Percentiles rank a stretch among this genome's conserved stretches.
phyloP scores from a whole-genome alignment of 2,888 invertebrate species.

The Andrena praecox region DNA sequence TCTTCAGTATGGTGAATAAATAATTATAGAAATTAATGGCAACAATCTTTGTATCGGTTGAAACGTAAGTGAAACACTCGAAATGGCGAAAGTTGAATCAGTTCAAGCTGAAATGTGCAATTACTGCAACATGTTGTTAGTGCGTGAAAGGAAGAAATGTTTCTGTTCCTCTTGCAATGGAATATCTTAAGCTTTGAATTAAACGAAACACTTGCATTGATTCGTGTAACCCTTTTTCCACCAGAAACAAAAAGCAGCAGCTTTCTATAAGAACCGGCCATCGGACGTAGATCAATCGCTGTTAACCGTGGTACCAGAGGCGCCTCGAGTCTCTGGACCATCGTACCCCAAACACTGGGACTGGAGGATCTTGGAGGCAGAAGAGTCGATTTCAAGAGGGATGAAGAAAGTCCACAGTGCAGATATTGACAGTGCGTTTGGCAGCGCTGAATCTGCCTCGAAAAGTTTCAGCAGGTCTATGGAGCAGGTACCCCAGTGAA shows the following conservation, averaged over 20 bases:
- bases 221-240: neutral
- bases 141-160: too few relatives aligned
- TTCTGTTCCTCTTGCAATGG: neutral
- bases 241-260: constrained; percentile 93
- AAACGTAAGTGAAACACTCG: neutral
- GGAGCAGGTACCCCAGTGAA: constrained; percentile 58
- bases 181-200: neutral
- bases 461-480: constrained; percentile 57
- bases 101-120: neutral
- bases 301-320: constrained; percentile 91
- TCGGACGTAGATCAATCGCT: constrained; percentile 91
- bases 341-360: constrained; percentile 90
- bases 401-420: constrained; percentile 85
- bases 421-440: constrained; percentile 83
- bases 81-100: neutral
- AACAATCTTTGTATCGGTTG: too few relatives aligned
- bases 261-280: constrained; percentile 91
- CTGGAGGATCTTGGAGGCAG: constrained; percentile 88
- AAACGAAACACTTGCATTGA: neutral
- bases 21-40: neutral
- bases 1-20: constrained; percentile 48
- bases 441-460: constrained; percentile 76
- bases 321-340: constrained; percentile 91
- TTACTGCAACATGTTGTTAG: too few relatives aligned
- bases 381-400: constrained; percentile 83